phyloP scores from a whole-genome alignment of 2,797 vertebrate genomes.

The Micrastur ruficollis region DNA sequence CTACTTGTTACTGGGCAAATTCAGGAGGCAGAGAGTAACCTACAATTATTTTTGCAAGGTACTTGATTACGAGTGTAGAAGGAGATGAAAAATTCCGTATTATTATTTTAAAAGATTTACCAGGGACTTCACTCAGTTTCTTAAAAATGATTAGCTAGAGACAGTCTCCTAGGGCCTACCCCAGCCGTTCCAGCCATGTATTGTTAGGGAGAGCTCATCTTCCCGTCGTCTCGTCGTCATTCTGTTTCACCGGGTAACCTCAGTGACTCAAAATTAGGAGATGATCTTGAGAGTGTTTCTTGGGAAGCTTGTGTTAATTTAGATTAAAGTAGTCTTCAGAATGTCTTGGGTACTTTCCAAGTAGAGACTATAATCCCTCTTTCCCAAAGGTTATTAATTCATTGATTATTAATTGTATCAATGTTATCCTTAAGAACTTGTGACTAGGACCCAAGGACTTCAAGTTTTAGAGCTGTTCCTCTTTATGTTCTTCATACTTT shows the following conservation, averaged over 20 bases:
- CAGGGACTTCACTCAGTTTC: background rate
- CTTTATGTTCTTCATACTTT: background rate
- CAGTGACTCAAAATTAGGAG: background rate
- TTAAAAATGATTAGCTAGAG: background rate
- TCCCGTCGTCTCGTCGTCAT: background rate
- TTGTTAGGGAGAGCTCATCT: background rate
- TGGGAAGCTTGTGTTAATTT: background rate
- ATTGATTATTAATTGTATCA: conserved; percentile 29
- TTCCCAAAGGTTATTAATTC: conserved; percentile 46
- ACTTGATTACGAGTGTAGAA: background rate
- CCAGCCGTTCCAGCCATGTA: background rate
- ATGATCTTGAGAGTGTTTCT: background rate
- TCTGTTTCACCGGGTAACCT: background rate
- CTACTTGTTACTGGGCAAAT: background rate
- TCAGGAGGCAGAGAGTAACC: background rate
- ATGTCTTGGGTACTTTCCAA: background rate
- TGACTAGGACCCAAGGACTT: background rate
- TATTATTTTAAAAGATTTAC: background rate
- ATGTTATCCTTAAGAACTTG: conserved; percentile 1
- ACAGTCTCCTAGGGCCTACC: background rate
- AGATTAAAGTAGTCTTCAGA: conserved; percentile 5
- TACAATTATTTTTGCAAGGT: background rate
- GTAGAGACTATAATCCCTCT: background rate
- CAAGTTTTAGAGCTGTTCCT: background rate
- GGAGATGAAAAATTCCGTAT: background rate